Percentiles rank a stretch among this genome's conserved stretches.
Conservation (phyloP, 2,888 invertebrate genomes). For the Idaea aversata region DNA sequence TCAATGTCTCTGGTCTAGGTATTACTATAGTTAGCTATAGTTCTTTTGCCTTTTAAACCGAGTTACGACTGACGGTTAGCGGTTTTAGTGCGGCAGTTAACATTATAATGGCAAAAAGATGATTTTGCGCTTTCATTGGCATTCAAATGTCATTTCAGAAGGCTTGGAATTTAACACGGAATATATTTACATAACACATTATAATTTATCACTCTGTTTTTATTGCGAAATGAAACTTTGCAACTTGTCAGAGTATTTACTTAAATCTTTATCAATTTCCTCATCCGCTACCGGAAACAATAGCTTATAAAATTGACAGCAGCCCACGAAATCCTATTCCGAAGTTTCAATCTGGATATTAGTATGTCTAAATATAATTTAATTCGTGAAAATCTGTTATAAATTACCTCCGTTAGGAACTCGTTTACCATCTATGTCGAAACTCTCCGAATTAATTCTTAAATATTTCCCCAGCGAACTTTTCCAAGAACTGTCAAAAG, state of each 20-base stretch:
- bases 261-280: too few relatives aligned
- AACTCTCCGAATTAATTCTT: conserved; percentile 18
- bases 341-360: too few relatives aligned
- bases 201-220: conserved; percentile 3
- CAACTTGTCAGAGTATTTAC: too few relatives aligned
- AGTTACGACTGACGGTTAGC: not conserved
- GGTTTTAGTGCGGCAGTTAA: not conserved
- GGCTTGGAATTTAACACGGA: not conserved
- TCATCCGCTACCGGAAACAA: too few relatives aligned
- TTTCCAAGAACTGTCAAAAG: conserved; percentile 30
- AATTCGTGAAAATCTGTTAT: not conserved
- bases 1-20: not conserved
- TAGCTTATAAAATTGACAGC: too few relatives aligned
- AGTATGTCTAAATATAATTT: too few relatives aligned
- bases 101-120: conserved; percentile 2
- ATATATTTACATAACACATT: conserved; percentile 6
- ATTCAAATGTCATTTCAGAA: not conserved
- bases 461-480: conserved; percentile 19
- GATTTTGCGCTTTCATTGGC: not conserved
- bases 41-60: not conserved
- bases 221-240: too few relatives aligned
- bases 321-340: too few relatives aligned
- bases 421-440: conserved; percentile 16
- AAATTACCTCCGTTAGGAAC: conserved; percentile 19
- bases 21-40: conserved; percentile 12